Conservation (phyloP, 2,113 vertebrate species). For the Gila orcuttii region DNA sequence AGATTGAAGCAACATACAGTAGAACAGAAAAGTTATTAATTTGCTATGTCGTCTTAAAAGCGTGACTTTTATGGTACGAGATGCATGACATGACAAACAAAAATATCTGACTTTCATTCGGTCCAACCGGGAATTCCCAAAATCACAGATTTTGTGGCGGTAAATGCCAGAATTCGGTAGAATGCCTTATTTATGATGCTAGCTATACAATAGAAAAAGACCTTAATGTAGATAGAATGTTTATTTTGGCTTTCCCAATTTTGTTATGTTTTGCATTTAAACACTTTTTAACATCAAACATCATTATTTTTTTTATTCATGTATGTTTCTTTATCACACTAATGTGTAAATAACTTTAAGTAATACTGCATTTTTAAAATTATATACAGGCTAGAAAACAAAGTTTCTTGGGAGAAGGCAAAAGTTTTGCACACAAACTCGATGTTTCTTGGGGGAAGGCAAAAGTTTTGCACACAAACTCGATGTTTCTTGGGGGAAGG, state of each 20-base stretch:
- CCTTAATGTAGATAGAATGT: too few species aligned
- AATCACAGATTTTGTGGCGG: too few species aligned
- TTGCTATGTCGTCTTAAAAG: not conserved
- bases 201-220: too few species aligned
- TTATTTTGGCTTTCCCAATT: too few species aligned
- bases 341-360: too few species aligned
- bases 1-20: not conserved
- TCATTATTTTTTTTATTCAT: too few species aligned
- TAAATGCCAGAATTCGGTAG: too few species aligned
- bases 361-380: too few species aligned
- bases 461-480: not conserved
- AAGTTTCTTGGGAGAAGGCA: not conserved
- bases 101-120: not conserved
- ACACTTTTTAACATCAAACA: not conserved
- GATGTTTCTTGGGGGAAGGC: not conserved
- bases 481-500: not conserved
- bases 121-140: not conserved
- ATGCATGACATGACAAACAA: not conserved
- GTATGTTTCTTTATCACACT: too few species aligned
- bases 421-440: not conserved
- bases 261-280: not conserved
- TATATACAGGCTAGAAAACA: too few species aligned
- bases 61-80: not conserved
- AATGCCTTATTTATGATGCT: too few species aligned
- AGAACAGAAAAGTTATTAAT: not conserved